Evolutionary conservation across 2,113 vertebrate genomes (phyloP), one percentile per base, ranked within the genome.

Genomic region (Serinus canaria): DNA sequence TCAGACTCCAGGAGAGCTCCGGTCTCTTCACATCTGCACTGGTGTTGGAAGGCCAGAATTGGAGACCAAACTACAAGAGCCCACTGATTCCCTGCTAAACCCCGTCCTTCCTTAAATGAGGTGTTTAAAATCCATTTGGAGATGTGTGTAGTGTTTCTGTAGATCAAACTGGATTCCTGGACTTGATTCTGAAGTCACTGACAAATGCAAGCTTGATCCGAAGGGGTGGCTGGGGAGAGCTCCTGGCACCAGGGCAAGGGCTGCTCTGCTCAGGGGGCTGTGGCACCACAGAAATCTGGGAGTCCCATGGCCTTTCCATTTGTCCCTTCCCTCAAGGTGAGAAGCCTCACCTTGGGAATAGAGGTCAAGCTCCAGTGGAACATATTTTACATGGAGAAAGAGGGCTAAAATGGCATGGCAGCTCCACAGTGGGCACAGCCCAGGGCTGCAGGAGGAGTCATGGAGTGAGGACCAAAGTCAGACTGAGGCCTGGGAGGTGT

Each of bases 191-290:
- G 58, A 53, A 55, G 55, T 69, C 37, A 9, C 8, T 70, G 20
- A 53, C 55, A 24, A 44, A 46, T 7, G 15, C 50, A 55, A 23
- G 43, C 50, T 46, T 58, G 53, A 21, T 47, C 12, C 41, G 15
- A 37, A 47, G 55, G 81, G 37, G 10, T 56, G 63, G 7, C 43
- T 5, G 30, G n/a, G 59, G 24, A 47, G 46, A 33, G 53, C 30
- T 31, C 22, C 25, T 44, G 59, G 68, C 44, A 46, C 12, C 46
- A 6, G 9, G 9, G 10, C 0, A 0, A 27, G 70, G 18, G 43
- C 33, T 83, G 41, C 67, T 80, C 35, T 60, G 41, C 20, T 28
- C 3, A 1, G 41, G 21, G 44, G 59, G 50, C 30, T 0, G 9
- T 22, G 39, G 56, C 30, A 23, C 49, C 52, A 2, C 22, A 11